phyloP scores from a whole-genome alignment of 1,140 invertebrate species.

The Drosophila tropicalis region DNA sequence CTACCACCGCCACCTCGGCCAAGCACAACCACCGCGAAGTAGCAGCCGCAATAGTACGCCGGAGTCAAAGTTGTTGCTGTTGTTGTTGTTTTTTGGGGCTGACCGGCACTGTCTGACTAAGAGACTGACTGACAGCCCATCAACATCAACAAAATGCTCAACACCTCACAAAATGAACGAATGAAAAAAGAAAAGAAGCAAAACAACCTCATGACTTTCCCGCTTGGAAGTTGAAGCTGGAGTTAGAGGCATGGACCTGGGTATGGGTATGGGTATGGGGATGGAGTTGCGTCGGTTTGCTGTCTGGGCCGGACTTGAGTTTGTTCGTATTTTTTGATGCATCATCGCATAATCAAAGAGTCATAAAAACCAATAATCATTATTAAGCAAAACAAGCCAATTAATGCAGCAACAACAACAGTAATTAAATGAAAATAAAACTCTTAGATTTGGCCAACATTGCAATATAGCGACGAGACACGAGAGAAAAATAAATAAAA shows the following conservation, averaged over 20 bases:
- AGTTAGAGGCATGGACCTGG: not conserved
- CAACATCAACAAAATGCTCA: constrained; percentile 74
- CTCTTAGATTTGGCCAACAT: constrained; percentile 71
- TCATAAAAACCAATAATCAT: constrained; percentile 81
- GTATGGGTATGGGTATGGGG: no score
- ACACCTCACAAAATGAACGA: constrained; percentile 54
- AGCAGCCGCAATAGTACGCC: constrained; percentile 28
- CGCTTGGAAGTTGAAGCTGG: constrained; percentile 26
- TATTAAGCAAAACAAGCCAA: constrained; percentile 81
- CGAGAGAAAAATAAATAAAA: not conserved
- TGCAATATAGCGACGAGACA: constrained; percentile 26
- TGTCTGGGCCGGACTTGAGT: constrained; percentile 41
- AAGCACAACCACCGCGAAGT: constrained; percentile 26
- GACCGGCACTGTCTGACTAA: constrained; percentile 44
- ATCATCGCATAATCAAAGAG: constrained; percentile 81
- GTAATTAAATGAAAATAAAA: constrained; percentile 82
- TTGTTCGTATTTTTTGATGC: constrained; percentile 68
- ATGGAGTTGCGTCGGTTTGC: constrained; percentile 21
- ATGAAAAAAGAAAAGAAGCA: constrained; percentile 17
- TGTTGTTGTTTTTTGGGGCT: constrained; percentile 39
- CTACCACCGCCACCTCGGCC: constrained; percentile 38
- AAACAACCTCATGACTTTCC: constrained; percentile 46
- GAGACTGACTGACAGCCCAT: constrained; percentile 71
- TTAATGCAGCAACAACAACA: constrained; percentile 64
- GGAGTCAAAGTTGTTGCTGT: constrained; percentile 37